Percentiles rank a stretch among this genome's conserved stretches.
phyloP scores from a whole-genome alignment of 1,140 invertebrate species.

The Myzus persicae region DNA sequence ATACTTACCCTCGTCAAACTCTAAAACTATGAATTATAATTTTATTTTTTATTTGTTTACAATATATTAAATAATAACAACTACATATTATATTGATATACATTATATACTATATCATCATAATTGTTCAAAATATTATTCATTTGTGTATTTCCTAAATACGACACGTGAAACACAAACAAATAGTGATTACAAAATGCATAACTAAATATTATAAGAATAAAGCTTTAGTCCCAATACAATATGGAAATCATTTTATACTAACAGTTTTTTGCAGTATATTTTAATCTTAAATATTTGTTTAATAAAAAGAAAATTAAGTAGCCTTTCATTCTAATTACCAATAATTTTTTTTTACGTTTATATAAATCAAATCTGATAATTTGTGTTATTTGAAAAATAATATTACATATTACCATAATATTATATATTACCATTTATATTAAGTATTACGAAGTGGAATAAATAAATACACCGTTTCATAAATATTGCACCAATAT shows the following conservation, averaged over 20 bases:
- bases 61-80: conserved; percentile 11
- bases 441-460: neutral
- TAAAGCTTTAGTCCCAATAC: neutral
- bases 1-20: neutral
- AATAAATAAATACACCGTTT: neutral
- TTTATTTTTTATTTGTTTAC: neutral
- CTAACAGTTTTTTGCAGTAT: neutral
- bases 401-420: too few relatives aligned
- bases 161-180: neutral
- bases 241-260: neutral
- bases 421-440: too few relatives aligned
- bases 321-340: conserved; percentile 28
- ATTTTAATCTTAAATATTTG: neutral
- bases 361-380: neutral
- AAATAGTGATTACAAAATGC: neutral
- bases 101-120: neutral
- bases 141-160: neutral
- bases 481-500: neutral
- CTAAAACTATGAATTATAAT: neutral
- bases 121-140: neutral
- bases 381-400: neutral
- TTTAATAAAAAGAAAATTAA: neutral
- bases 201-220: conserved; percentile 13
- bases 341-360: conserved; percentile 13
- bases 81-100: neutral